Evolutionary conservation across 2,888 invertebrate species (phyloP).

Genomic region (Heliconius ismenius): DNA sequence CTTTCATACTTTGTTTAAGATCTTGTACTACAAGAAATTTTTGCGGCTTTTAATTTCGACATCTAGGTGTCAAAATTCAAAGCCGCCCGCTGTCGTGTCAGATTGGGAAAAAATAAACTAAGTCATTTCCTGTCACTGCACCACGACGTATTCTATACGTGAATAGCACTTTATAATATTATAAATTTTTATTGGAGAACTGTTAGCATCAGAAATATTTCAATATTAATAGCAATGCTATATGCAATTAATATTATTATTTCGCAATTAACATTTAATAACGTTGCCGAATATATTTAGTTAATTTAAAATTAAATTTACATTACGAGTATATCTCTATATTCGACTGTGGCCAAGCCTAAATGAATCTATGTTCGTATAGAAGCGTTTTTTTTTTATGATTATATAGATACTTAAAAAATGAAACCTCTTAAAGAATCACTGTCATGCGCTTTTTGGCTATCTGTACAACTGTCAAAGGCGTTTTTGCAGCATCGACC

Average conservation of each 20-base stretch:
- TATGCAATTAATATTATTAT: not conserved
- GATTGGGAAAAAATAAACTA: not conserved
- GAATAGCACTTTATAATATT: not conserved
- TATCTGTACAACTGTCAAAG: no score
- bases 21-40: no score
- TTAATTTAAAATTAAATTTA: not conserved
- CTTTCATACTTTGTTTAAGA: no score
- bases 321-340: not conserved
- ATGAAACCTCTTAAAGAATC: no score
- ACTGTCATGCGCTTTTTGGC: no score
- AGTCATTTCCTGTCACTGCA: not conserved
- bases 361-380: not conserved
- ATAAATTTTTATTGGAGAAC: not conserved
- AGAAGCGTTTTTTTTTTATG: not conserved
- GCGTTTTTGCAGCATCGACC: no score
- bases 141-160: not conserved
- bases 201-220: not conserved
- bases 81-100: no score
- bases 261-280: not conserved
- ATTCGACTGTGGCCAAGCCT: not conserved
- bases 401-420: not conserved
- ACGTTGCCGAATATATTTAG: not conserved
- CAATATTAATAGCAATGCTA: not conserved
- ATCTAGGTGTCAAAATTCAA: no score
- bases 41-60: no score